Conservation (phyloP, 2,797 vertebrate species). For the Tokudaia tokunoshimensis region DNA sequence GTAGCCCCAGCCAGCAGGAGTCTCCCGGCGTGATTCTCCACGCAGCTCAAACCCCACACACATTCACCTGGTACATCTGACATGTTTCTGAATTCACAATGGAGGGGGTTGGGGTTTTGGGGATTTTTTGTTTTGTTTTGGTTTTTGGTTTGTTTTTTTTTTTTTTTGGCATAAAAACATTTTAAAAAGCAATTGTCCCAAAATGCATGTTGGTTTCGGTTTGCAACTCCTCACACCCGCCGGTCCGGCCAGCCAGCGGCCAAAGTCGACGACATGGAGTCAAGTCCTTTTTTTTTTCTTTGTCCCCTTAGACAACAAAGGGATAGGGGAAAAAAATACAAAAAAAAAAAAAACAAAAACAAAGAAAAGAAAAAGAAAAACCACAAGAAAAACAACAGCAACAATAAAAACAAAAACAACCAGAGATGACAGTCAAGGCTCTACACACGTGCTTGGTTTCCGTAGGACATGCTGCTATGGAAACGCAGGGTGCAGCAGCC, state of each 20-base stretch:
- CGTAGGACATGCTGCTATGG: constrained; percentile 88
- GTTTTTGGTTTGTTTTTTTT: neutral
- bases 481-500: constrained; percentile 69
- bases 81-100: constrained; percentile 53
- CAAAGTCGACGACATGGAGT: constrained; percentile 65
- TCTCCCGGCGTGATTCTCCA: neutral
- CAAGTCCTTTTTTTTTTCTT: constrained; percentile 41
- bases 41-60: neutral
- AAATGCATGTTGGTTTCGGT: constrained; percentile 11
- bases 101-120: constrained; percentile 18
- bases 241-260: constrained; percentile 71
- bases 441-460: constrained; percentile 79
- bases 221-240: constrained; percentile 58
- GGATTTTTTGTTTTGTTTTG: neutral
- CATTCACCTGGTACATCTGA: neutral
- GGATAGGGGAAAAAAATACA: constrained; percentile 7
- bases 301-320: constrained; percentile 72
- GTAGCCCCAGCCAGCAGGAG: neutral
- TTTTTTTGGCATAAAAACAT: constrained; percentile 84
- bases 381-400: constrained; percentile 50
- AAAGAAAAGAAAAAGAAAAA: constrained; percentile 40
- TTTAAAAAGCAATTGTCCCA: constrained; percentile 75
- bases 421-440: constrained; percentile 79
- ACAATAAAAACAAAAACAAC: constrained; percentile 17
- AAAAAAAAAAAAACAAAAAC: neutral